Base-by-base conservation (phyloP, 2,888 invertebrate species). In the Epistrophella euchroma region DNA sequence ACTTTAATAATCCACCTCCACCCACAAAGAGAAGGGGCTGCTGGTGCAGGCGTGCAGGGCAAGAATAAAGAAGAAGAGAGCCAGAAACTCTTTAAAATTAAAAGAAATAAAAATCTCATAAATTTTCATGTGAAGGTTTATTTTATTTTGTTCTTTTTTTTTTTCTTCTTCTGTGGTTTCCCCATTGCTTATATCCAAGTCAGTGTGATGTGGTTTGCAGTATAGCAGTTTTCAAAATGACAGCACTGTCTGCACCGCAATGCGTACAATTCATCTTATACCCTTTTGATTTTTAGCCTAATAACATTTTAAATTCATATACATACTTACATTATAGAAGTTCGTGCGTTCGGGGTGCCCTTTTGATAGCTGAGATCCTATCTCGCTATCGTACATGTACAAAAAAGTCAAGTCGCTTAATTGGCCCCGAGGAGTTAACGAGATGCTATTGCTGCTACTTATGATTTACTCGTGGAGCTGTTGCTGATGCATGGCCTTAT, bases 31-130 rank as follows among this genome's bases (percentile, higher is more conserved):
- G 11, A 32, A 32, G 35, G n/a, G 37, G 45, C 43, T 47, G 19
- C 19, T 43, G 2, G 17, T 17, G 22, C 22, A 15, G 58, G 35
- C n/a, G 15, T 3, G n/a, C n/a, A n/a, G n/a, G n/a, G n/a, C n/a
- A n/a, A n/a, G n/a, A n/a, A n/a, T 11, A 25, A 47, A 11, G 7
- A 45, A 47, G 17, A 47, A 47, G 28, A 45, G 28, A 45, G 17
- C 11, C 1, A 19, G 6, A 37, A 15, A 47, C 71, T 71, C 52
- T 77, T 72, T 77, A 66, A 66, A 82, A 82, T 82, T 82, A 82
- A 80, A 80, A 72, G 66, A 80, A 80, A 80, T 84, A 79, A 79
- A 79, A 79, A 79, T 79, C 79, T 66, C 84, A 84, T 84, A 72
- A 80, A 85, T 85, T 79, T 75, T 79, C 75, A 75, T 83, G 52